Conservation (phyloP, 1,140 invertebrate genomes). For the Marisa cornuarietis region DNA sequence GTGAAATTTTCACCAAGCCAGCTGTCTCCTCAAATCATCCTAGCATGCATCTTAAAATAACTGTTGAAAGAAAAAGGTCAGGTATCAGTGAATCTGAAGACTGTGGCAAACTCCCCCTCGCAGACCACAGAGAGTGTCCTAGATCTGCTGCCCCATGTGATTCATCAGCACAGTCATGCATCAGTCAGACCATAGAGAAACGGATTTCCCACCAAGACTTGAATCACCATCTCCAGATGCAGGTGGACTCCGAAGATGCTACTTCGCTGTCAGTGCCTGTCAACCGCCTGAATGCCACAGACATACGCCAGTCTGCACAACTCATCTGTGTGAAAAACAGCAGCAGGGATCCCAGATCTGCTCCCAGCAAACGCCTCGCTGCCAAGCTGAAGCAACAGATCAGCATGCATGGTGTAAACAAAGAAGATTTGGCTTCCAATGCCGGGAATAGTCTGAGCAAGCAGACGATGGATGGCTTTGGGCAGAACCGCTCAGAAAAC, state of each 20-base stretch:
- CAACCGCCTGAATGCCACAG: slow-evolving; percentile 8
- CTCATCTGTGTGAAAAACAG: slow-evolving; percentile 4
- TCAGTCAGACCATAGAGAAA: slow-evolving; percentile 22
- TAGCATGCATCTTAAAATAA: background rate
- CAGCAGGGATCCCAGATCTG: background rate
- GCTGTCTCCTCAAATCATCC: background rate
- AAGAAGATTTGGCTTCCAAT: too few species aligned
- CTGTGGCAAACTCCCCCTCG: background rate
- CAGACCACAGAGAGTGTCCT: background rate
- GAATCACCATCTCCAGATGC: background rate
- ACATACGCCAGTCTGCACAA: background rate
- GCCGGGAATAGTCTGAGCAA: too few species aligned
- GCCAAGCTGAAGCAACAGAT: slow-evolving; percentile 8
- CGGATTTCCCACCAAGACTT: background rate
- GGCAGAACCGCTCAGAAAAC: too few species aligned
- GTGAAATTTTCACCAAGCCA: background rate
- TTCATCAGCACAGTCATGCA: background rate
- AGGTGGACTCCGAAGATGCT: background rate
- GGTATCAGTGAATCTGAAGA: background rate
- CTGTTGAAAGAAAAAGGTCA: background rate
- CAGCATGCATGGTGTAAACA: background rate
- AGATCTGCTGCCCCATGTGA: background rate
- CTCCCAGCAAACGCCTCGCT: background rate
- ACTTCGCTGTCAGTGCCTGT: background rate
- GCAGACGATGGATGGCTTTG: too few species aligned